Conservation (phyloP, 1,140 invertebrate species). For the Calliphora vicina region DNA sequence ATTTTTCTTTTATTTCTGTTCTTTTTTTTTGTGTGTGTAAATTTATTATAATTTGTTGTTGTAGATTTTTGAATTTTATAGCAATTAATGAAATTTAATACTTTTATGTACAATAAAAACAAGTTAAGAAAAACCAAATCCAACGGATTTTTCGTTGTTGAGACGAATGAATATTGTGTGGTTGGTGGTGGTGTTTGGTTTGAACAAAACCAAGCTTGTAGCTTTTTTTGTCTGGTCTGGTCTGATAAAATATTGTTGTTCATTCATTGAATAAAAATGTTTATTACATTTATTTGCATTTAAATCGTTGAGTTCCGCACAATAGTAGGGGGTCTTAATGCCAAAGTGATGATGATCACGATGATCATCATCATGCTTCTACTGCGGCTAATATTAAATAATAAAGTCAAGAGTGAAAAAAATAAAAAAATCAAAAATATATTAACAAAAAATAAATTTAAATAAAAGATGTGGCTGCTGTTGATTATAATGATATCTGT, state of each 20-base stretch:
- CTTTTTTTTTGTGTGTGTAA: not conserved
- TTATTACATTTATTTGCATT: constrained; percentile 17
- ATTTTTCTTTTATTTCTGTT: no score
- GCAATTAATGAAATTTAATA: constrained; percentile 62
- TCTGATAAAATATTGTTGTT: not conserved
- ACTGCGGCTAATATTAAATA: not conserved
- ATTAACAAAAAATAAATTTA: not conserved
- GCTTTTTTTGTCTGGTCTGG: not conserved
- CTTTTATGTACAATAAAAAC: constrained; percentile 46
- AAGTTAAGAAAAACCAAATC: constrained; percentile 44
- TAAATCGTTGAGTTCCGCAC: constrained; percentile 15
- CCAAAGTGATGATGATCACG: constrained; percentile 8
- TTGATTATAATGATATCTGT: not conserved
- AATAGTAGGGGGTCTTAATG: constrained; percentile 9
- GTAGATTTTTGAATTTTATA: constrained; percentile 46
- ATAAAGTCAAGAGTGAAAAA: not conserved
- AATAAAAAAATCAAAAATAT: not conserved
- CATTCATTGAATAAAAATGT: constrained; percentile 1
- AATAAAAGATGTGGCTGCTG: not conserved
- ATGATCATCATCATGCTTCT: constrained; percentile 13
- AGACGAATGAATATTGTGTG: not conserved
- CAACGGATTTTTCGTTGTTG: not conserved
- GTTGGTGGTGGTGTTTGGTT: not conserved
- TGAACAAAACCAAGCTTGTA: no score
- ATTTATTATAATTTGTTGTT: not conserved